Evolutionary conservation across 2,797 vertebrate genomes (phyloP).

Genomic region (Gallirallus australis): DNA sequence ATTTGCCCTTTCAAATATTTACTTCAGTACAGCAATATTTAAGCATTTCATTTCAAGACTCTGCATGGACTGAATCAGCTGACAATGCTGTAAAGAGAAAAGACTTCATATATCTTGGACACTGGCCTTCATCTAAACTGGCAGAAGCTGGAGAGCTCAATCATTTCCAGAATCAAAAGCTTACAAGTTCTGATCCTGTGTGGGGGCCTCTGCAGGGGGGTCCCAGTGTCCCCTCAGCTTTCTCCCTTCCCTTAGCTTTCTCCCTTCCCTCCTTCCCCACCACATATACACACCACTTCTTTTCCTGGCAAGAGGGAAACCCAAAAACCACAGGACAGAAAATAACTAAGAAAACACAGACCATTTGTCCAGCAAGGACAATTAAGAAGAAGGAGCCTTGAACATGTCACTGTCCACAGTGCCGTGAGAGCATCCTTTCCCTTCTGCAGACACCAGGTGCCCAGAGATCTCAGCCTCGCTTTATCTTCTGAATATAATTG

Average conservation of each 20-base stretch:
- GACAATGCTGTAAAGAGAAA: not conserved
- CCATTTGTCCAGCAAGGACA: not conserved
- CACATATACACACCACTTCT: not conserved
- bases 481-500: not conserved
- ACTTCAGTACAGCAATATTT: constrained; percentile 4
- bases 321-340: not conserved
- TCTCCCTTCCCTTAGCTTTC: not conserved
- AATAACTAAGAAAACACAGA: not conserved
- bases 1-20: constrained; percentile 24
- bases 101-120: not conserved
- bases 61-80: not conserved
- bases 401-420: not conserved
- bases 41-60: constrained; percentile 1
- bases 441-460: not conserved
- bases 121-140: not conserved
- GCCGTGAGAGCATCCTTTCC: not conserved
- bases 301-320: not conserved
- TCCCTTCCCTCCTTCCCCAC: not conserved
- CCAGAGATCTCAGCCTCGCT: not conserved
- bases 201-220: rapidly evolving
- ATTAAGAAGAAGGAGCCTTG: not conserved
- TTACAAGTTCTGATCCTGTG: not conserved
- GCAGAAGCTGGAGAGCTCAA: not conserved
- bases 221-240: not conserved
- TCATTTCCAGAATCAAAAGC: not conserved